Evolutionary conservation across 2,888 invertebrate species (phyloP), one percentile per base, ranked within the genome.

Genomic region (Plebejus anna): DNA sequence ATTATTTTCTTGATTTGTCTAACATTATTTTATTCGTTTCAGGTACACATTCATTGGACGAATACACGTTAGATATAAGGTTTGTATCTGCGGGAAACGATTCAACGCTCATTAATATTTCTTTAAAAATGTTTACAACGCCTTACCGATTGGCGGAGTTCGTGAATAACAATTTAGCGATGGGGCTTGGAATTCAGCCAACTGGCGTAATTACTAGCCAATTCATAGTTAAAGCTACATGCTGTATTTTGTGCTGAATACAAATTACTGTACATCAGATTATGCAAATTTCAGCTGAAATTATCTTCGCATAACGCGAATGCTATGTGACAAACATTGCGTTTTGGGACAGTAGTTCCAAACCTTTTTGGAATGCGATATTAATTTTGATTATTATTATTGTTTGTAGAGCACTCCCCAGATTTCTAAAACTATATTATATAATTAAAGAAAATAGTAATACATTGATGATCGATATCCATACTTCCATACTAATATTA

Each of bases 201-300:
- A 72, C 57, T 57, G 42, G 38, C 72, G 76, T 76, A 76, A 76
- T 76, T 76, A 76, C 76, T 71, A 76, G 76, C 76, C 76, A 76
- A 76, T 76, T 59, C 76, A 76, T 76, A 76, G 71, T 76, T 72
- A 71, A 76, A 76, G 59, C 76, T 32, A 73, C 73, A 51, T 59
- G 57, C 59, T 71, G 59, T 42, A 57, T 59, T 72, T 72, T 70
- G 59, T 57, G 36, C 66, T 75, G 47, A 66, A 75, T 75, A 66
- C 61, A 75, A 66, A 75, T 61, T 66, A 36, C 66, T 42, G 71
- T 71, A 71, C 71, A 71, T 71, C 57, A 75, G 57, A 75, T 75
- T 61, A 75, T 61, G 61, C 72, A 75, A 51, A 77, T 73, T 75
- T 66, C 66, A 36, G 32, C 32, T 13, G 66, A 66, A 66, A 66